Evolutionary conservation across 1,140 invertebrate genomes (phyloP), one percentile per base, ranked within the genome.

Genomic region (Bombus affinis): DNA sequence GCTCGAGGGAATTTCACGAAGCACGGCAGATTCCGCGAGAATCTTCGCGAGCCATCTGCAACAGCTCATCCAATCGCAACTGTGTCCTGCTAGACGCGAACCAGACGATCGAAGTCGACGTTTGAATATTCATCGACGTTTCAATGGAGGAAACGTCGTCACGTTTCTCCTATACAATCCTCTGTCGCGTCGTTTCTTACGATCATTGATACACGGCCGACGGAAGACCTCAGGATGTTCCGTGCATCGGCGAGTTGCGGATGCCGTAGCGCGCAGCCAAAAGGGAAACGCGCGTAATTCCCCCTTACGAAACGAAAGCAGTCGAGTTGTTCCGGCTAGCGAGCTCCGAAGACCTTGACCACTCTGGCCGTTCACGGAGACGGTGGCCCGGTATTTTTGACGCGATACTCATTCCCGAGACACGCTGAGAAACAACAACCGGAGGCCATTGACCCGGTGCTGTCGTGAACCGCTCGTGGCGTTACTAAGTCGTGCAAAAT

Each of bases 381-480:
- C 75, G 32, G 35, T 79, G 77, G 71, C 71, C 77, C 70, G 79
- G 71, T 81, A 85, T 85, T 85, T 85, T 84, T 71, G 83, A 85
- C 81, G 72, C 71, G 42, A 70, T 76, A 76, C 66, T 80, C 66
- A 53, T 62, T 73, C 13, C 37, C 42, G n/a, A 28, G 25, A 53
- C 62, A 71, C 79, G 65, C 68, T 25, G 42, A 68, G 12, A 18
- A 76, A 86, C 79, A 82, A 76, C 72, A 76, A 76, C 25, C 37
- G 25, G 28, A 12, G 65, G 39, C 1, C 80, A n/a, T 74, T 74
- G 78, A 79, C 74, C 82, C 32, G 10, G 1, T 12, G 4, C 35
- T 28, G 65, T 2, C 22, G 59, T 12, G 77, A 62, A 13, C 44
- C 81, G 57, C 62, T 32, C 35, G 44, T 10, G 37, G 74, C 37